Percentiles rank a stretch among this genome's conserved stretches.
Conservation (phyloP, 64 coral and sea anemone genomes). For the Stichodactyla helianthus region DNA sequence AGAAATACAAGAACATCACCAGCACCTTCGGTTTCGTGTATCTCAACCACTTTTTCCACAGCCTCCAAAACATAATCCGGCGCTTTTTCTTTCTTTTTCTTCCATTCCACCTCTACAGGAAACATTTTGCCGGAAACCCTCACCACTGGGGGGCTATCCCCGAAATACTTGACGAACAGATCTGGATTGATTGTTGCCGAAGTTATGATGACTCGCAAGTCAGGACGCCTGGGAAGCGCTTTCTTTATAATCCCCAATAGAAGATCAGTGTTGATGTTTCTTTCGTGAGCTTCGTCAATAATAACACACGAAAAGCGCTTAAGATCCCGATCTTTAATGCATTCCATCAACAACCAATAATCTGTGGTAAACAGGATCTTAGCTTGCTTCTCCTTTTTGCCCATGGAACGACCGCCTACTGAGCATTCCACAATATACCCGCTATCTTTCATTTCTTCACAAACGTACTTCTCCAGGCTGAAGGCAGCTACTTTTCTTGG, state of each 20-base stretch:
- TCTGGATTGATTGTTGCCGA: slow-evolving; percentile 86
- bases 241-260: slow-evolving; percentile 91
- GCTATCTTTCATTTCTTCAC: slow-evolving; percentile 52
- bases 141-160: slow-evolving; percentile 43
- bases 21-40: slow-evolving; percentile 46
- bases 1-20: slow-evolving; percentile 83
- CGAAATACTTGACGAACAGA: slow-evolving; percentile 69
- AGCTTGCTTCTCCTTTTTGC: slow-evolving; percentile 16
- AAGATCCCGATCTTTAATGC: slow-evolving; percentile 55
- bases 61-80: slow-evolving; percentile 55
- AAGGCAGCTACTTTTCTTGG: slow-evolving; percentile 84
- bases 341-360: slow-evolving; percentile 71
- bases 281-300: slow-evolving; percentile 89
- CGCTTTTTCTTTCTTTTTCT: neutral
- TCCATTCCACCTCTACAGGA: slow-evolving; percentile 69
- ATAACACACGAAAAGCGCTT: slow-evolving; percentile 78
- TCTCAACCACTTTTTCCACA: slow-evolving; percentile 40
- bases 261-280: slow-evolving; percentile 83
- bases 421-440: slow-evolving; percentile 50
- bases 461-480: slow-evolving; percentile 55
- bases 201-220: slow-evolving; percentile 75
- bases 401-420: slow-evolving; percentile 46
- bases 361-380: slow-evolving; percentile 74
- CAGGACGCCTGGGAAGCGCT: slow-evolving; percentile 39
- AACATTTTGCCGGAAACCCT: slow-evolving; percentile 81